Percentiles rank a stretch among this genome's conserved stretches.
Conservation (phyloP, 1,140 invertebrate genomes). For the Lutraria rhynchaena region DNA sequence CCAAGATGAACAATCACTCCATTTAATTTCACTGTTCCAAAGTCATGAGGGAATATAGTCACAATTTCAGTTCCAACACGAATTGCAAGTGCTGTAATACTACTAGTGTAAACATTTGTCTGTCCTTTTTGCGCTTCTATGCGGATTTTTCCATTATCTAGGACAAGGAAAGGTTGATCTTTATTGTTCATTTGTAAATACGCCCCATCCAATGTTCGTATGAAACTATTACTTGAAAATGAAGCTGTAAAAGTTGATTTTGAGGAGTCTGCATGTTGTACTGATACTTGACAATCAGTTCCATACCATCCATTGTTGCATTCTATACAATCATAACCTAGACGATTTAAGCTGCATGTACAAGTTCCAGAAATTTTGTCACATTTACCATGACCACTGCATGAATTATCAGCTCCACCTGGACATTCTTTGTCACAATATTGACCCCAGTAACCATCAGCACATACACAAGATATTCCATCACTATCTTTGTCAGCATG, state of each 20-base stretch:
- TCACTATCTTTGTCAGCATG: constrained; percentile 19
- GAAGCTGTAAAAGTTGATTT: constrained; percentile 1
- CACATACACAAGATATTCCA: constrained; percentile 51
- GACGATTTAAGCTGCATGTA: constrained; percentile 57
- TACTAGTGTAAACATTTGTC: constrained; percentile 30
- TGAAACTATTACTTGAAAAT: constrained; percentile 54
- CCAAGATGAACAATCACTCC: constrained; percentile 25
- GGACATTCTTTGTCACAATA: constrained; percentile 63
- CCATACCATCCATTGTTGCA: constrained; percentile 63
- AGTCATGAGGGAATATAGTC: constrained; percentile 34
- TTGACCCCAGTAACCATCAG: constrained; percentile 67
- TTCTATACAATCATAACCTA: constrained; percentile 53
- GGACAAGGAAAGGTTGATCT: constrained; percentile 18
- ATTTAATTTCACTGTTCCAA: constrained; percentile 46
- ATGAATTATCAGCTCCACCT: constrained; percentile 61
- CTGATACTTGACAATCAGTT: constrained; percentile 57
- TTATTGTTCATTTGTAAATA: constrained; percentile 50
- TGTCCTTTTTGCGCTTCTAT: constrained; percentile 50
- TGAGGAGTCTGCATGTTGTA: not conserved
- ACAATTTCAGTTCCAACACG: constrained; percentile 8
- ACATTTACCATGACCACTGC: constrained; percentile 63
- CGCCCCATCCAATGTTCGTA: constrained; percentile 63
- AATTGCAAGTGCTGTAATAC: constrained; percentile 30
- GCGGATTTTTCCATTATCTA: constrained; percentile 10
- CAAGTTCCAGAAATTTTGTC: constrained; percentile 61